Conservation (phyloP, 2,888 invertebrate genomes). For the Hemicrepidius hirtus region DNA sequence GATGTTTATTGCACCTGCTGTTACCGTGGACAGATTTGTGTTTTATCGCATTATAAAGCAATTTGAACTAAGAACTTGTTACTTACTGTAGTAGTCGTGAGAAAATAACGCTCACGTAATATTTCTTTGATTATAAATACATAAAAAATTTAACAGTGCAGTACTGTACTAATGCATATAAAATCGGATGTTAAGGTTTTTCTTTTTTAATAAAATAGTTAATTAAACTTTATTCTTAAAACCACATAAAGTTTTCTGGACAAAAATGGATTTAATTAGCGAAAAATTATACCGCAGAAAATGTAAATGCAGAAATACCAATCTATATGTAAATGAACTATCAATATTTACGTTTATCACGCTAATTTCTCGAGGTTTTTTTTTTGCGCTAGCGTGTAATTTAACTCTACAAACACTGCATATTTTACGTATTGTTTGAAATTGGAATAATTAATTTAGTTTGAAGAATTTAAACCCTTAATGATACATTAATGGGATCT, state of each 20-base stretch:
- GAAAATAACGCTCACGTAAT: constrained; percentile 1
- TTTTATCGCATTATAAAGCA: constrained; percentile 35
- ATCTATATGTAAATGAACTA: constrained; percentile 62
- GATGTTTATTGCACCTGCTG: constrained; percentile 4
- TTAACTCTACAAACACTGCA: constrained; percentile 29
- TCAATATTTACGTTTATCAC: constrained; percentile 58
- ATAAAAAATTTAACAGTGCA: not conserved
- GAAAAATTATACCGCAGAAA: constrained; percentile 50
- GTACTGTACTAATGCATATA: not conserved
- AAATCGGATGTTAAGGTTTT: too few species aligned
- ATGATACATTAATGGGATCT: not conserved
- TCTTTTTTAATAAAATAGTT: not conserved
- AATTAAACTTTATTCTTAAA: constrained; percentile 17
- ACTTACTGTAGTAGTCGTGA: constrained; percentile 5
- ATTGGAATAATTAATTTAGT: constrained; percentile 1
- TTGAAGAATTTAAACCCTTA: not conserved
- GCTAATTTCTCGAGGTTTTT: constrained; percentile 32
- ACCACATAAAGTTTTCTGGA: constrained; percentile 12
- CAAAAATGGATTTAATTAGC: constrained; percentile 45
- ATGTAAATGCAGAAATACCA: constrained; percentile 57
- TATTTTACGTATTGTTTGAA: constrained; percentile 22
- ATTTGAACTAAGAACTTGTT: constrained; percentile 34
- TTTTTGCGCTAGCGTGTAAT: constrained; percentile 25
- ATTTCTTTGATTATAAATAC: not conserved
- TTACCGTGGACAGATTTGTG: constrained; percentile 9